Base-by-base conservation (phyloP, 2,888 invertebrate genomes). In the Monoplex corrugatus region DNA sequence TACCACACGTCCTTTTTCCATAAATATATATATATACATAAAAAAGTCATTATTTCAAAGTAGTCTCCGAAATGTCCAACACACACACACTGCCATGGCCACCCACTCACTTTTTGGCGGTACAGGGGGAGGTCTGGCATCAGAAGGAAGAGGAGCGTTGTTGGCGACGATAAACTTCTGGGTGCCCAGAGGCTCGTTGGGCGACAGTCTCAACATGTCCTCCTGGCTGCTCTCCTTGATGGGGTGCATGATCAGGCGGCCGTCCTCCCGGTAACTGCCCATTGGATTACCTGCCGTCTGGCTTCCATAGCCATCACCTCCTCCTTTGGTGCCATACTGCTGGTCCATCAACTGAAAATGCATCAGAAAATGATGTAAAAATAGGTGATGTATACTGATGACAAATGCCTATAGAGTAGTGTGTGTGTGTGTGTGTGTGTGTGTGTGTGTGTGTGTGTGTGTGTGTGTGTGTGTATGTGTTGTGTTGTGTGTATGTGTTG, bases 141-240 rank as follows among this genome's bases (percentile, higher is more conserved):
- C 38, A 35, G 35, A n/a, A 13, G 72, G 32, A 23, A 23, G 40
- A 43, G 86, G 1, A 3, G 72, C 19, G 16, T 40, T 28, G n/a
- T 23, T 38, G 45, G 88, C 88, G 0, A 44, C 38, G 63, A 82
- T 83, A 35, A 88, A 68, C 44, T 88, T 88, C 83, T 88, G 88
- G 0, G 80, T 80, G 35, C 83, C 82, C 35, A 50, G 57, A 0
- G 82, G 82, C 32, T 88, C 43, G 38, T 90, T 89, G 28, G 91
- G 89, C 28, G 89, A 68, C 0, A 89, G 38, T 43, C 88, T 88
- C 68, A 92, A 50, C 44, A 87, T 89, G 90, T 92, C 92, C 85
- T 92, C 92, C 83, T 91, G 90, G 45, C 92, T 92, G 88, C 92
- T 90, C 88, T 92, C 92, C 88, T 91, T 92, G 89, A 92, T 92